Evolutionary conservation across 2,888 invertebrate species (phyloP).

Genomic region (Epirrhoe tristata): DNA sequence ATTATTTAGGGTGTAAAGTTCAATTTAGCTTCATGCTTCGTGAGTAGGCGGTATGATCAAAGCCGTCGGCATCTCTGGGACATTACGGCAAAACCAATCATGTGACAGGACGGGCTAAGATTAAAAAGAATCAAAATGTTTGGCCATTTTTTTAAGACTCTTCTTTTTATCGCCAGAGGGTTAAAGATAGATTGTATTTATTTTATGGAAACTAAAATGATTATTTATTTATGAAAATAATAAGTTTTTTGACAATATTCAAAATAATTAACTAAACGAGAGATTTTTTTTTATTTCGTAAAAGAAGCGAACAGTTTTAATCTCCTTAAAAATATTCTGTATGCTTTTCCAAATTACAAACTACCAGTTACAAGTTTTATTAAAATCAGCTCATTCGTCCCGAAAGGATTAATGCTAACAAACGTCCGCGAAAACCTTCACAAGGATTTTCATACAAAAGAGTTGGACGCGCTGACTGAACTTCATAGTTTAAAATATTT

Average conservation of each 20-base stretch:
- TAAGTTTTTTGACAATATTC: too few species aligned
- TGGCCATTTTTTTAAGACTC: constrained; percentile 56
- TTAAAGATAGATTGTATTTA: constrained; percentile 15
- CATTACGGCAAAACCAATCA: constrained; percentile 77
- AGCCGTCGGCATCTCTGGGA: constrained; percentile 69
- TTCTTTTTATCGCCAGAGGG: constrained; percentile 25
- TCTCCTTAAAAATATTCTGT: too few species aligned
- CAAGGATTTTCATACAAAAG: constrained; percentile 24
- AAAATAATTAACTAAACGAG: too few species aligned
- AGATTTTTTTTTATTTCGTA: too few species aligned
- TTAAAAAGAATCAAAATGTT: constrained; percentile 64
- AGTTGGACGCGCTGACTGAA: constrained; percentile 29
- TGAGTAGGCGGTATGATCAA: constrained; percentile 70
- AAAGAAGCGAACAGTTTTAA: too few species aligned
- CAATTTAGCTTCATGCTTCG: constrained; percentile 17
- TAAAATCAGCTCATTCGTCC: too few species aligned
- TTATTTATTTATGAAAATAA: background rate
- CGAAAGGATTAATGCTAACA: too few species aligned
- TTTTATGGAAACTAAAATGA: background rate
- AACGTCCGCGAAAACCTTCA: background rate
- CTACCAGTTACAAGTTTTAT: too few species aligned
- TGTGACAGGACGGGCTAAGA: constrained; percentile 63
- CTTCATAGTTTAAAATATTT: background rate
- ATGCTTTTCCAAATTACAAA: too few species aligned
- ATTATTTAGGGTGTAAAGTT: constrained; percentile 10